Percentiles rank a stretch among this genome's conserved stretches.
Conservation (phyloP, 1,140 invertebrate genomes). For the Sesamia nonagrioides region DNA sequence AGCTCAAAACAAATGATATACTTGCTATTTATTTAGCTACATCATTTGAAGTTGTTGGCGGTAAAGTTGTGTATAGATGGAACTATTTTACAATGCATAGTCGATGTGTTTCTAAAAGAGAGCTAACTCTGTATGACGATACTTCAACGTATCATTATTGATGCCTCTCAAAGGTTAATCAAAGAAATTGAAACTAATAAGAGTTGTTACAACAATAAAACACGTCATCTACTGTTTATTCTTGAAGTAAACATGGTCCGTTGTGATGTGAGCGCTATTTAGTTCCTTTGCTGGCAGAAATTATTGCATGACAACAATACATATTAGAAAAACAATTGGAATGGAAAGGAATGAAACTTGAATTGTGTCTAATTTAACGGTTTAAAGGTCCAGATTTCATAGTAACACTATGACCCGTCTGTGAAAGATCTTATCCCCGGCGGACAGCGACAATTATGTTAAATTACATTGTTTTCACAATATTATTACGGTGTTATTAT, state of each 20-base stretch:
- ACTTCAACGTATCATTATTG: neutral
- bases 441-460: conserved; percentile 16
- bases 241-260: neutral
- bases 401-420: neutral
- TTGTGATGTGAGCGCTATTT: neutral
- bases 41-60: neutral
- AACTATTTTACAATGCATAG: no score
- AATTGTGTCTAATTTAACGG: no score
- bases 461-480: conserved; percentile 42
- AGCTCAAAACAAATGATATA: neutral
- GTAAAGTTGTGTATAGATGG: neutral
- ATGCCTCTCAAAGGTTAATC: neutral
- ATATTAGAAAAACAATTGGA: no score
- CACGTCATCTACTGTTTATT: no score
- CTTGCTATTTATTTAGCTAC: conserved; percentile 34
- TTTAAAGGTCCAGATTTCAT: no score
- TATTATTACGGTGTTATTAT: conserved; percentile 26
- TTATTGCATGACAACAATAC: no score
- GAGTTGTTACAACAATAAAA: neutral
- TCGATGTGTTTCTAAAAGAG: neutral
- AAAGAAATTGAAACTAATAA: neutral
- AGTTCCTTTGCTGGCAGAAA: no score
- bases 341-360: no score
- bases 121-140: no score
- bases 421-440: neutral